phyloP scores from a whole-genome alignment of 2,888 invertebrate genomes.

The Acrobasis consociella region DNA sequence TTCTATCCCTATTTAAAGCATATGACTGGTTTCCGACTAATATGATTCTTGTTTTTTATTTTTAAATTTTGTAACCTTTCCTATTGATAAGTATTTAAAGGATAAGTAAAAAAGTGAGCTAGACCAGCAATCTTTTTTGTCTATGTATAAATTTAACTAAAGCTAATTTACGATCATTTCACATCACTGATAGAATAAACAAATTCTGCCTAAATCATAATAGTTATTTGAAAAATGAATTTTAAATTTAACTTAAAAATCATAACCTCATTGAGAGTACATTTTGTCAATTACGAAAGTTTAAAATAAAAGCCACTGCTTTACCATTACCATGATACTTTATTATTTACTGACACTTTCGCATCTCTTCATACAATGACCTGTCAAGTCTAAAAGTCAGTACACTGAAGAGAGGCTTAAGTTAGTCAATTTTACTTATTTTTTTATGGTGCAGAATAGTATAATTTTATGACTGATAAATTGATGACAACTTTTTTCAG shows the following conservation, averaged over 20 bases:
- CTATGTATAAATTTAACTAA: too few species aligned
- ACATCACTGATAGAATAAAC: neutral
- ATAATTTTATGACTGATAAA: neutral
- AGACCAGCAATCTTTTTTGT: too few species aligned
- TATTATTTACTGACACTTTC: too few species aligned
- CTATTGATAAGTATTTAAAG: too few species aligned
- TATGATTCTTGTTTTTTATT: too few species aligned
- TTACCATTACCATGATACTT: too few species aligned
- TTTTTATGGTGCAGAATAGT: neutral
- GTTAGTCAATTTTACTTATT: neutral
- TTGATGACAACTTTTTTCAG: too few species aligned
- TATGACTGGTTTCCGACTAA: too few species aligned
- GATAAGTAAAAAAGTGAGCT: too few species aligned
- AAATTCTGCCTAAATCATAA: neutral
- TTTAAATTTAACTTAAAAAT: neutral
- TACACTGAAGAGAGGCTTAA: neutral
- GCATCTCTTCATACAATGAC: neutral
- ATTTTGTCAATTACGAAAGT: slow-evolving; percentile 10
- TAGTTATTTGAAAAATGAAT: too few species aligned
- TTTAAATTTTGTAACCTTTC: too few species aligned
- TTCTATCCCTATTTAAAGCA: too few species aligned
- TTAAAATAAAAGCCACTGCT: neutral
- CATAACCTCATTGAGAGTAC: neutral
- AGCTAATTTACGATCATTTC: neutral
- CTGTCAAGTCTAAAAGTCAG: neutral